Conservation (phyloP, 2,113 vertebrate genomes). For the Taxidea taxus region DNA sequence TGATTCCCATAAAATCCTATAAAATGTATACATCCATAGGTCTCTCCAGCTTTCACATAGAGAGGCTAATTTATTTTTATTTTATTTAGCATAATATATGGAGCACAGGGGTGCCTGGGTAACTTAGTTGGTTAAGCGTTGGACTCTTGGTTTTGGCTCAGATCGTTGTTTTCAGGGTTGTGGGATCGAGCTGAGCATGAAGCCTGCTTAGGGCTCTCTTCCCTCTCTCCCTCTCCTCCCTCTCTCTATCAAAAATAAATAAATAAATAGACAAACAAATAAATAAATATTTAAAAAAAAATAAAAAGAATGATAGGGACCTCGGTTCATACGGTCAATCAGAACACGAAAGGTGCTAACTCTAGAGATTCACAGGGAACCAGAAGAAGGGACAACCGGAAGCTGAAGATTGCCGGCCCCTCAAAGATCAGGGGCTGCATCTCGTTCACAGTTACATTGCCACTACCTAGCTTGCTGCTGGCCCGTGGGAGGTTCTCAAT, state of each 20-base stretch:
- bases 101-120: not conserved
- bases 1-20: not conserved
- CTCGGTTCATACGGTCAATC: not conserved
- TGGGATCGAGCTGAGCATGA: not conserved
- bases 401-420: not conserved
- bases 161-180: not conserved
- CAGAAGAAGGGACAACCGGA: not conserved
- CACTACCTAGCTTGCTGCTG: not conserved
- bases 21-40: not conserved
- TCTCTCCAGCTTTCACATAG: not conserved
- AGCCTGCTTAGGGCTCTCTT: not conserved
- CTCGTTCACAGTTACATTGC: accelerated
- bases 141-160: not conserved
- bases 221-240: not conserved
- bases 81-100: not conserved
- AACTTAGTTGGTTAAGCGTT: not conserved
- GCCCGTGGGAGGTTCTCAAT: accelerated
- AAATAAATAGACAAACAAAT: too few species aligned
- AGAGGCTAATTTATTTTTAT: not conserved
- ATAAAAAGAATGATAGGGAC: not conserved
- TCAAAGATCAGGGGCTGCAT: not conserved
- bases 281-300: not conserved
- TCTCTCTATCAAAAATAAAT: not conserved
- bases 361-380: not conserved
- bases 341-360: accelerated